Evolutionary conservation across 2,797 vertebrate species (phyloP), one percentile per base, ranked within the genome.

Genomic region (Allochrocebus solatus): DNA sequence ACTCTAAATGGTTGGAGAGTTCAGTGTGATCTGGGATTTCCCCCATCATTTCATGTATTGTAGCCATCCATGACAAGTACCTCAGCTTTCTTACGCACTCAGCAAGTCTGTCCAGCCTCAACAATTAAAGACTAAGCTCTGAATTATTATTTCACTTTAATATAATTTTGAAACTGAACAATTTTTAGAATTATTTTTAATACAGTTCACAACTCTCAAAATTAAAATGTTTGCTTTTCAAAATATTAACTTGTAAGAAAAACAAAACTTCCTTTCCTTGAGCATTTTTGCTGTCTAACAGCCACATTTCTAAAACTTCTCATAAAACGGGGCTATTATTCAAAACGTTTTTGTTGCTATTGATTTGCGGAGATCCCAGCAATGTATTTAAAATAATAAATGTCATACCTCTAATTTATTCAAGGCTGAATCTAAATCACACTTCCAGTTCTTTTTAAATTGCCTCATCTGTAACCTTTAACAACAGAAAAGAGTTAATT

Each of bases 351-450:
- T 88, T 88, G 55, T 84, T 67, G 59, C 50, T 86, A 89, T 0
- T 75, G 46, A 64, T 72, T 93, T 92, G 83, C n/a, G 53, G 61
- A 88, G 81, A 95, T 81, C 1, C 48, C 46, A 78, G 33, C 14
- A 64, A 64, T 57, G 74, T 75, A 70, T 87, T 84, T 93, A 41
- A 82, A 97, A 92, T 95, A 80, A 67, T 61, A 89, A 61, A 89
- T 39, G 92, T 59, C 89, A 50, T 99, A 99, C 99, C 99, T 99
- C 97, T 97, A 99, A 98, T 98, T 99, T 98, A 95, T 97, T 98
- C 76, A 98, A 95, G 59, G 98, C 98, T 97, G 98, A 98, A 79
- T 95, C 98, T 91, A 99, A 98, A 87, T 99, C 98, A 98, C 97
- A 98, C 74, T 98, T 92, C 98, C 98, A 98, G 17, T 84, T 97